These are phyloP conservation scores for Rhynchopsitta pachyrhyncha DNA, from an alignment of 2,113 vertebrate genomes.

Conservation along the genomic window DNA sequence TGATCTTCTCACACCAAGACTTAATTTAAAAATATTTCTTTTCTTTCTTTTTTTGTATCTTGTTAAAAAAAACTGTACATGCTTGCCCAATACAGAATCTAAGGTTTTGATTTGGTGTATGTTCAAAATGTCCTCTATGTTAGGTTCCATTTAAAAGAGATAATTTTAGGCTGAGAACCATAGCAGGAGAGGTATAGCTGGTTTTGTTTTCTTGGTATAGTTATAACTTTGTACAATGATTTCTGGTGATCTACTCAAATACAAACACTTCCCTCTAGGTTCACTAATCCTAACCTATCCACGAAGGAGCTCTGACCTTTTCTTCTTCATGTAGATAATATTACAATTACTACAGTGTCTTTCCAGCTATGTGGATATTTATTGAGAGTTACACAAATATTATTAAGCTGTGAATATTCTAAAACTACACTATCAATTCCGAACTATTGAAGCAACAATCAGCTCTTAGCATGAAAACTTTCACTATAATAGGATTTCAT, in stretches of 20 bases:
- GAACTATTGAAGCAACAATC: background rate
- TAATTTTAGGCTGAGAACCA: background rate
- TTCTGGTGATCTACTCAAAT: background rate
- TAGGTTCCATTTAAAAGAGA: background rate
- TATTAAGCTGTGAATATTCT: background rate
- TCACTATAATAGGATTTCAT: background rate
- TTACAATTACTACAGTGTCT: background rate
- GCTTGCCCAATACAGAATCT: background rate
- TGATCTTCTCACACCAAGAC: background rate
- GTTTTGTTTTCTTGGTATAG: background rate
- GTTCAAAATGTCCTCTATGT: background rate
- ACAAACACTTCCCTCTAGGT: background rate
- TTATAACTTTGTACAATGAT: background rate
- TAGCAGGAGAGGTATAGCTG: background rate
- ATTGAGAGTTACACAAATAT: background rate
- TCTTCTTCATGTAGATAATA: background rate
- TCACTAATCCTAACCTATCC: background rate
- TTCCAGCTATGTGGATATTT: background rate
- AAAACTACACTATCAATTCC: background rate
- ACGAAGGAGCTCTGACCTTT: background rate
- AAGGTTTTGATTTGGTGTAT: background rate
- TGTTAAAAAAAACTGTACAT: background rate
- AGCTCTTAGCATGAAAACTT: background rate
- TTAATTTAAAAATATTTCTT: background rate
- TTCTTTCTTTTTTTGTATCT: background rate